Base-by-base conservation (phyloP, 2,797 vertebrate genomes). In the Phrynocephalus forsythii region DNA sequence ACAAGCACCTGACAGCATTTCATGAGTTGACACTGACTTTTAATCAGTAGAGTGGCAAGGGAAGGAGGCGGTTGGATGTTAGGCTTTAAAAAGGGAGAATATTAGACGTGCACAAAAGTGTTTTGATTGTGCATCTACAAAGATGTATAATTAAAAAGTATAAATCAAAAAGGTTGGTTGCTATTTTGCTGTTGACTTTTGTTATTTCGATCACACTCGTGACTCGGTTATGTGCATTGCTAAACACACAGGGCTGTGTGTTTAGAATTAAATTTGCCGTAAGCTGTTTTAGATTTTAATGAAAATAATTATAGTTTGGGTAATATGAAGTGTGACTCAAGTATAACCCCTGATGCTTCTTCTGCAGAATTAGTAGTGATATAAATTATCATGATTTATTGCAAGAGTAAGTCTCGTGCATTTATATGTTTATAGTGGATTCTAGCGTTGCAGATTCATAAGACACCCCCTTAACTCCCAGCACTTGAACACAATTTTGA, bases 301-400 rank as follows among this genome's bases (percentile, higher is more conserved):
- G 94, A 96, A 96, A 97, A 96, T 97, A 97, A 97, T 97, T 97
- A 96, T 91, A 93, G 94, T 95, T 95, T 93, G 95, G 95, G 90
- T 95, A 96, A 95, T 95, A 95, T 95, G 94, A 95, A 96, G 94
- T 96, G 82, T 95, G 95, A 96, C 94, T 96, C 92, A 94, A 95
- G 95, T 95, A 85, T 94, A 95, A 95, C 94, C 95, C 94, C 94
- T 85, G 88, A 96, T 93, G 95, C 84, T 93, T 89, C 92, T 95
- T 96, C 87, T 69, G 87, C 90, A 90, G 95, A 96, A 97, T 96
- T 96, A 96, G 90, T 93, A 93, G 90, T 90, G 91, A 95, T 96
- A 95, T 95, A 96, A 97, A 96, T 96, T 95, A 96, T 96, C 94
- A 94, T 96, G 95, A 96, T 96, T 96, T 97, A 96, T 96, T 96